Evolutionary conservation across 2,113 vertebrate genomes (phyloP).

Genomic region (Bos taurus): ARS-UCD2.0 NC_037335.1:111960001-111960500

Average conservation of each 20-base stretch:
- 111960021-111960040: background rate
- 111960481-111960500: background rate
- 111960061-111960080: background rate
- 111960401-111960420: background rate
- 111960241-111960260: background rate
- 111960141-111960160: fast-evolving
- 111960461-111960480: background rate
- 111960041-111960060: too few species aligned
- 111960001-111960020: background rate
- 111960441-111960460: background rate
- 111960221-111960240: fast-evolving
- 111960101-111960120: background rate
- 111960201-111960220: background rate
- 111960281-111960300: background rate
- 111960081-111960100: background rate
- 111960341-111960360: background rate
- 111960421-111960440: background rate
- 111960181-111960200: fast-evolving
- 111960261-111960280: background rate
- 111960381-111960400: background rate
- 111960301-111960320: fast-evolving
- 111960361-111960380: background rate
- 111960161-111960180: background rate
- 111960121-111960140: background rate
- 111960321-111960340: background rate